A percentile compares a stretch with the other conserved stretches of the same genome.
phyloP scores from a whole-genome alignment of 2,113 vertebrate species.

The Tupaia chinensis region DNA sequence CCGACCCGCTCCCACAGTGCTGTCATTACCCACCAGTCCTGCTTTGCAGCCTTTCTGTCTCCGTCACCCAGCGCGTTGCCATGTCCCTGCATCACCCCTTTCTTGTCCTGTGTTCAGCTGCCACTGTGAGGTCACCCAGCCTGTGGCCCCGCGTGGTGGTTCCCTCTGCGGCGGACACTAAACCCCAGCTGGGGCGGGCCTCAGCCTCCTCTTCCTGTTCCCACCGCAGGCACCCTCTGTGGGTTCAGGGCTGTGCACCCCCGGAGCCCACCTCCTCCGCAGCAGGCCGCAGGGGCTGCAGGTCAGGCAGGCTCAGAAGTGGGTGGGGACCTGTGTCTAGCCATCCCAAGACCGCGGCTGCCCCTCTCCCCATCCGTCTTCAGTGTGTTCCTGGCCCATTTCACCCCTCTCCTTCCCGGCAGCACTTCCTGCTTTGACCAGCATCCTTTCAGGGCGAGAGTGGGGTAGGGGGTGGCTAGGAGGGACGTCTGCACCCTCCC shows the following conservation, averaged over 20 bases:
- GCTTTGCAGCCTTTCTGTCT: neutral
- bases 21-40: neutral
- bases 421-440: neutral
- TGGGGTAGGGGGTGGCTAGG: no score
- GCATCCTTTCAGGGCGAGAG: neutral
- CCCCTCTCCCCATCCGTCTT: neutral
- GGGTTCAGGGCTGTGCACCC: neutral
- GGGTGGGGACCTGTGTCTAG: neutral
- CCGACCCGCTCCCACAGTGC: neutral
- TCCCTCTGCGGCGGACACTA: neutral
- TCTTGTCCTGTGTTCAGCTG: neutral
- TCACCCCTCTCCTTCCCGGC: neutral
- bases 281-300: neutral
- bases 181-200: neutral
- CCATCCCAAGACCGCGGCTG: neutral
- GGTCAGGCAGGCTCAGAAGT: neutral
- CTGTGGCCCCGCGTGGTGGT: neutral
- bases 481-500: neutral
- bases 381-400: neutral
- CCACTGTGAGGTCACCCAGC: neutral
- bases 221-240: neutral
- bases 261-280: constrained; percentile 15
- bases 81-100: neutral
- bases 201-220: neutral
- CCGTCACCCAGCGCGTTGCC: neutral